Conservation (phyloP, 2,113 vertebrate genomes). For the Erythrocebus patas region DNA sequence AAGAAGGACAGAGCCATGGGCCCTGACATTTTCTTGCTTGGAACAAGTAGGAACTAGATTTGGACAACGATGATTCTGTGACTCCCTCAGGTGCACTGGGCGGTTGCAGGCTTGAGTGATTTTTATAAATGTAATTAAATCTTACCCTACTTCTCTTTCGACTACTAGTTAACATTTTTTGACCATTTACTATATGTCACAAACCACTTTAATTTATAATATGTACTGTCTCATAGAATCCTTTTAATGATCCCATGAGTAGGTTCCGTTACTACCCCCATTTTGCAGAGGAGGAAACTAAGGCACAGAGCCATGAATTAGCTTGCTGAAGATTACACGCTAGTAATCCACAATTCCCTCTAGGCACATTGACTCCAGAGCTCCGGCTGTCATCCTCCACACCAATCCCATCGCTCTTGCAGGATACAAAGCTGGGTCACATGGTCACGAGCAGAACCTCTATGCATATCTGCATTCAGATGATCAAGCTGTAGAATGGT, state of each 20-base stretch:
- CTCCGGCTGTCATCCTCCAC: neutral
- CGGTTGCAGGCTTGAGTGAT: neutral
- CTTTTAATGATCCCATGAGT: neutral
- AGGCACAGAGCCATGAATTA: neutral
- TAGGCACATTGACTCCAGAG: neutral
- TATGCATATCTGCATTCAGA: neutral
- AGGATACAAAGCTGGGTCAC: neutral
- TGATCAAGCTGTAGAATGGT: neutral
- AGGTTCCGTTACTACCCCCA: neutral
- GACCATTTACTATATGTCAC: neutral
- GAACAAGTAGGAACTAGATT: neutral
- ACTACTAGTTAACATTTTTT: neutral
- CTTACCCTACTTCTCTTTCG: neutral
- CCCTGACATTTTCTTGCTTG: neutral
- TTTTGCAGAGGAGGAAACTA: neutral
- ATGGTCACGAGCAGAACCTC: neutral
- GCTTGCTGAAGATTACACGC: neutral
- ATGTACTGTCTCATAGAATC: neutral
- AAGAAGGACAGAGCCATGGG: neutral
- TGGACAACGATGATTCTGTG: neutral
- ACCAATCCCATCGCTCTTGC: accelerated
- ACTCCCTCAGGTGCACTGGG: neutral
- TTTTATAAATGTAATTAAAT: neutral
- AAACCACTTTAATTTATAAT: neutral
- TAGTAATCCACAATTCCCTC: neutral